These are phyloP conservation scores for Poecilia wingei DNA, from an alignment of 2,797 vertebrate genomes.

Conservation along the genomic window DNA sequence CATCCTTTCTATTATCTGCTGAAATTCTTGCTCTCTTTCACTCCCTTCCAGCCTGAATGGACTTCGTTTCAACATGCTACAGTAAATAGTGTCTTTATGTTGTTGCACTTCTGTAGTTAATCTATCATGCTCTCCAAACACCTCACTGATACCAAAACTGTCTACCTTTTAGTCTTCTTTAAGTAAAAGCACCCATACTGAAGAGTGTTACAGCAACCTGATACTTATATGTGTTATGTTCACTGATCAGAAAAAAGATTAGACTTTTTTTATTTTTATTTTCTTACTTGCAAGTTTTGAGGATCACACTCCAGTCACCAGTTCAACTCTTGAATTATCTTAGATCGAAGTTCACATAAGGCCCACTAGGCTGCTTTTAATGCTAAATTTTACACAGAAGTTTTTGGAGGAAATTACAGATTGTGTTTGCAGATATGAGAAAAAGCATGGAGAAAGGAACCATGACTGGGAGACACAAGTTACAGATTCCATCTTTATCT, in stretches of 20 bases:
- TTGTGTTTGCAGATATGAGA: background rate
- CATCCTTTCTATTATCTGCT: background rate
- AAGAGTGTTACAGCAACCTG: background rate
- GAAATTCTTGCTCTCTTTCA: background rate
- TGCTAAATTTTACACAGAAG: background rate
- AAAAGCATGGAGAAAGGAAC: background rate
- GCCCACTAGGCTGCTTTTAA: background rate
- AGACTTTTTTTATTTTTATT: background rate
- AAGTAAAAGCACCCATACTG: background rate
- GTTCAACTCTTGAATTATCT: background rate
- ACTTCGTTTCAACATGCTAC: background rate
- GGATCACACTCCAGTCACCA: background rate
- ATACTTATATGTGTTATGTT: background rate
- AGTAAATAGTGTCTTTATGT: background rate
- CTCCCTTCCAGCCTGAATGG: background rate
- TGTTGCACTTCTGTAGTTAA: background rate
- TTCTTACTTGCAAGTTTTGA: background rate
- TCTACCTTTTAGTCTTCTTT: background rate
- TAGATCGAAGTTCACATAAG: background rate
- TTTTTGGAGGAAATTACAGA: background rate
- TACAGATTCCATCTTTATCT: background rate
- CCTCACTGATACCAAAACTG: background rate
- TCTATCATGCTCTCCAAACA: background rate
- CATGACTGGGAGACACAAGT: background rate
- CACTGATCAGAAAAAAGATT: background rate